Conservation (phyloP, 2,888 invertebrate genomes). For the Acanthosepion esculentum region DNA sequence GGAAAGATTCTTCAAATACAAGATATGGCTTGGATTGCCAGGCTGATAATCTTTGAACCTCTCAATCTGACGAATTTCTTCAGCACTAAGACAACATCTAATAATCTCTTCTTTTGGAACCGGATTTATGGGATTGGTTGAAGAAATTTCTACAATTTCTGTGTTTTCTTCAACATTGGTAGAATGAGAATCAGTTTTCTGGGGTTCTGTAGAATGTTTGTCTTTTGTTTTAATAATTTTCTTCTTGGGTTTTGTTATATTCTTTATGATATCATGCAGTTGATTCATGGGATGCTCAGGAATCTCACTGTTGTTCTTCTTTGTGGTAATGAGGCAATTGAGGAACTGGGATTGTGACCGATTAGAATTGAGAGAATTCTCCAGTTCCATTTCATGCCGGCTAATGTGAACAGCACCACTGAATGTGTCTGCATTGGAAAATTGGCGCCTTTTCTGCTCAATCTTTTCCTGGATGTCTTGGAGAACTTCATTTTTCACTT, state of each 20-base stretch:
- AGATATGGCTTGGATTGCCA: constrained; percentile 66
- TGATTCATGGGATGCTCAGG: constrained; percentile 66
- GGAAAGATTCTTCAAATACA: constrained; percentile 71
- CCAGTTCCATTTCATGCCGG: constrained; percentile 69
- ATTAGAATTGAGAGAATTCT: constrained; percentile 59
- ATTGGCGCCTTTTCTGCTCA: constrained; percentile 56
- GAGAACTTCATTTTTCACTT: constrained; percentile 55
- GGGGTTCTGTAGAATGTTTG: neutral
- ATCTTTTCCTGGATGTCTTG: constrained; percentile 68
- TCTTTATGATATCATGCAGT: constrained; percentile 62
- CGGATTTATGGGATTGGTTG: neutral
- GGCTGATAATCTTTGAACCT: constrained; percentile 67
- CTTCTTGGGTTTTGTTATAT: constrained; percentile 49
- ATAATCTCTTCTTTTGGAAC: constrained; percentile 57
- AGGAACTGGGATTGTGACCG: constrained; percentile 55
- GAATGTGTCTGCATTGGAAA: constrained; percentile 60
- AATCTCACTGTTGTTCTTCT: constrained; percentile 48
- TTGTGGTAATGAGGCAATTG: constrained; percentile 57
- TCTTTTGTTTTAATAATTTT: neutral
- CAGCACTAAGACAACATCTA: constrained; percentile 60
- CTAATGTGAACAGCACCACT: constrained; percentile 55
- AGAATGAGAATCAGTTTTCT: neutral
- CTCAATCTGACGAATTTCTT: constrained; percentile 64
- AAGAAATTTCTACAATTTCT: neutral
- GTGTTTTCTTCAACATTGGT: neutral